Conservation (phyloP, 2,888 invertebrate genomes). For the Augiades crinisus region DNA sequence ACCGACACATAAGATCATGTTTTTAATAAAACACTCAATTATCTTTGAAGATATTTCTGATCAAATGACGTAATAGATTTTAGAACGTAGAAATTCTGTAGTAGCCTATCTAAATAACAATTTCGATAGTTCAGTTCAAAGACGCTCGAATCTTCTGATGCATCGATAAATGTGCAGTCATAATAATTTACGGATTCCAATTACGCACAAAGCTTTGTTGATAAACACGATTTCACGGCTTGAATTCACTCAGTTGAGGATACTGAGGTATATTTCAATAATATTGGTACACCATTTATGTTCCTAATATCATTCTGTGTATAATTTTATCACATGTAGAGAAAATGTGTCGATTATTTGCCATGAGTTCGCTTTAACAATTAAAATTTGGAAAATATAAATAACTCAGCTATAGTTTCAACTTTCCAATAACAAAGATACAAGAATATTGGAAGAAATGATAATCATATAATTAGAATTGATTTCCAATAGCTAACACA, state of each 20-base stretch:
- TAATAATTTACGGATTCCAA: slow-evolving; percentile 8
- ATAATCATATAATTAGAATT: not conserved
- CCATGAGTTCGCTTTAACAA: too few species aligned
- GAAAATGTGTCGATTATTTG: too few species aligned
- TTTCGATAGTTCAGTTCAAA: not conserved
- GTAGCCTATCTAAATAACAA: not conserved
- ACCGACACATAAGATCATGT: too few species aligned
- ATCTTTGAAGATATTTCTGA: too few species aligned
- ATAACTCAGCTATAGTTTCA: too few species aligned
- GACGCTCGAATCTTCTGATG: not conserved
- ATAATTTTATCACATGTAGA: too few species aligned
- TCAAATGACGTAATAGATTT: too few species aligned
- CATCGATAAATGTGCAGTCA: slow-evolving; percentile 8
- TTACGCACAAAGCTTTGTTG: slow-evolving; percentile 1
- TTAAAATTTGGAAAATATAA: too few species aligned
- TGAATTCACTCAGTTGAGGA: not conserved
- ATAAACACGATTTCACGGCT: slow-evolving; percentile 1
- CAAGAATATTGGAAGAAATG: not conserved
- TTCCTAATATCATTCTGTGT: not conserved
- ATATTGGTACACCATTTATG: not conserved
- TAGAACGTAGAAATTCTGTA: too few species aligned
- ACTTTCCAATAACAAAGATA: too few species aligned
- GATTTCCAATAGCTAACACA: not conserved
- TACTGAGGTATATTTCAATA: not conserved
- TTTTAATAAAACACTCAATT: too few species aligned